These are phyloP conservation scores for Phlogophora meticulosa DNA, from an alignment of 2,888 invertebrate genomes.

Conservation along the genomic window DNA sequence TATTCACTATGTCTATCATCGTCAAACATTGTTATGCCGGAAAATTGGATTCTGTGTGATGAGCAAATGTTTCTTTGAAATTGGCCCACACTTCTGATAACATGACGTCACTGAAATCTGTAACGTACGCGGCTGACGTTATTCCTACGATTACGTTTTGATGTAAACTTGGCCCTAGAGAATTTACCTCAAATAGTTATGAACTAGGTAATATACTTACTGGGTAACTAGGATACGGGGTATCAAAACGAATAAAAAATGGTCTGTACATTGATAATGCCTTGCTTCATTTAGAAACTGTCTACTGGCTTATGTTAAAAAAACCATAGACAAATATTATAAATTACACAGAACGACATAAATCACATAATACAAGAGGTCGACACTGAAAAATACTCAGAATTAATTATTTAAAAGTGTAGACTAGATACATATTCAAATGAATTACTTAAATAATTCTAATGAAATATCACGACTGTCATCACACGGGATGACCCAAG, in stretches of 20 bases:
- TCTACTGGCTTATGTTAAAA: not conserved
- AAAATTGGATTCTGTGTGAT: constrained; percentile 59
- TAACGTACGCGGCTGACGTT: constrained; percentile 26
- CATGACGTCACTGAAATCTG: constrained; percentile 41
- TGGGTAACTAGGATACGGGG: too few species aligned
- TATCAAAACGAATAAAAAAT: too few species aligned
- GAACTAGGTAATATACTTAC: not conserved
- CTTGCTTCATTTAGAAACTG: not conserved
- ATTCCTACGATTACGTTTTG: constrained; percentile 19
- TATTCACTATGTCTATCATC: constrained; percentile 55
- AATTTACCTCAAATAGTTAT: constrained; percentile 10
- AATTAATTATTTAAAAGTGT: constrained; percentile 52
- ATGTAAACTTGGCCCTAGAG: constrained; percentile 5
- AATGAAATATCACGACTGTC: constrained; percentile 61
- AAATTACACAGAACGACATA: constrained; percentile 12
- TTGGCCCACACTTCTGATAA: constrained; percentile 44
- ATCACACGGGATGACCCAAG: constrained; percentile 56
- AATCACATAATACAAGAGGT: constrained; percentile 8
- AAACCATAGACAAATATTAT: not conserved
- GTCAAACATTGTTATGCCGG: constrained; percentile 49
- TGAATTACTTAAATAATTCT: constrained; percentile 60
- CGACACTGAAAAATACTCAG: constrained; percentile 19
- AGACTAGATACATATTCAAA: constrained; percentile 36
- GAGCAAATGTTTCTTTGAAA: constrained; percentile 50
- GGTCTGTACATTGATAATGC: too few species aligned